These are phyloP conservation scores for Aradophagus sp. DNA, from an alignment of 1,140 invertebrate species.

Conservation along the genomic window DNA sequence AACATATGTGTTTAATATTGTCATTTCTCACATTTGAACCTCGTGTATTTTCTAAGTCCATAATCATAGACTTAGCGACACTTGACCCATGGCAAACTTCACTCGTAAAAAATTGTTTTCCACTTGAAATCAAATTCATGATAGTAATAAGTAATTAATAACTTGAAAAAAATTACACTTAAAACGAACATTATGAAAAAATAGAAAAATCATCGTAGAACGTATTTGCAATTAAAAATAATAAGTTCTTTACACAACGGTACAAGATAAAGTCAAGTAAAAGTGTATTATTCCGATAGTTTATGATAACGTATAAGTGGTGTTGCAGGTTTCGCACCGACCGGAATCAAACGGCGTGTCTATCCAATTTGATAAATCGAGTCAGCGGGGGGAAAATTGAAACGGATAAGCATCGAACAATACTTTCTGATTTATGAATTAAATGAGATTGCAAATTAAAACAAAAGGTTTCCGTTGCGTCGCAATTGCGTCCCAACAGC, in stretches of 20 bases:
- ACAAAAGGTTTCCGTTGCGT: slow-evolving; percentile 30
- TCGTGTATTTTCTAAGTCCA: too few relatives aligned
- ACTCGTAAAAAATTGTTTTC: too few relatives aligned
- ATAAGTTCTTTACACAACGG: slow-evolving; percentile 26
- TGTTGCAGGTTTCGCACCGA: slow-evolving; percentile 17
- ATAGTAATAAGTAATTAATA: too few relatives aligned
- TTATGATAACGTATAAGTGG: slow-evolving; percentile 41
- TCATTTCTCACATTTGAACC: too few relatives aligned
- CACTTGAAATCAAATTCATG: too few relatives aligned
- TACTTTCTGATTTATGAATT: slow-evolving; percentile 34
- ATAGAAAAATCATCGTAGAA: slow-evolving; percentile 10
- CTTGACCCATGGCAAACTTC: too few relatives aligned
- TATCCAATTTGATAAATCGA: slow-evolving; percentile 44
- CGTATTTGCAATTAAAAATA: slow-evolving; percentile 22
- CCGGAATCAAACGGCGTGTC: slow-evolving; percentile 19
- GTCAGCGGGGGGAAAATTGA: slow-evolving; percentile 27
- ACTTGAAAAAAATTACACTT: too few relatives aligned
- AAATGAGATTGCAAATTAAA: slow-evolving; percentile 30
- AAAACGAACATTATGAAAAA: too few relatives aligned
- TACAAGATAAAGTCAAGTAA: slow-evolving; percentile 31
- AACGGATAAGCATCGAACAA: slow-evolving; percentile 41
- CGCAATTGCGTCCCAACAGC: slow-evolving; percentile 5
- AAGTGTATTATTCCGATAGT: slow-evolving; percentile 41
- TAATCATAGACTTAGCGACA: too few relatives aligned
- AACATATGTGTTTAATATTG: too few relatives aligned